These are phyloP conservation scores for Alexandromys oeconomus DNA, from an alignment of 2,797 vertebrate genomes.

Conservation along the genomic window DNA sequence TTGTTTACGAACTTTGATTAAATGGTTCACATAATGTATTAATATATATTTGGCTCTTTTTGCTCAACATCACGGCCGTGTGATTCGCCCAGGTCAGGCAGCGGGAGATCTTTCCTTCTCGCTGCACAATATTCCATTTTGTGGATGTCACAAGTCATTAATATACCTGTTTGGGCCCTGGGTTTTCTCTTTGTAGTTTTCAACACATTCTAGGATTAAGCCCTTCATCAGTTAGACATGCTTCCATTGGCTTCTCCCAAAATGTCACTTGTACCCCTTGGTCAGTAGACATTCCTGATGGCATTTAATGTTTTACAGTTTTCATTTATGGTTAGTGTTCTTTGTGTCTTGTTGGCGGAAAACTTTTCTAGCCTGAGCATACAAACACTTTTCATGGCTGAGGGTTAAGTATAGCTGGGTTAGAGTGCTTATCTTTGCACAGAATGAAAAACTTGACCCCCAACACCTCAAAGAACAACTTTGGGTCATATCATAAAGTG, in stretches of 20 bases:
- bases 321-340: slow-evolving; percentile 51
- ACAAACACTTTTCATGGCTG: neutral
- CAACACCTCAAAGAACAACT: neutral
- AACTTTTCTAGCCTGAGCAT: slow-evolving; percentile 26
- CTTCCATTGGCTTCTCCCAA: slow-evolving; percentile 53
- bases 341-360: slow-evolving; percentile 49
- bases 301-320: slow-evolving; percentile 31
- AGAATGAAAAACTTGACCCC: neutral
- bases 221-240: slow-evolving; percentile 14
- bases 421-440: neutral
- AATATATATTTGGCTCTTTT: neutral
- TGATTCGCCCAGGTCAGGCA: neutral
- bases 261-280: slow-evolving; percentile 34
- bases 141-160: slow-evolving; percentile 37
- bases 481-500: neutral
- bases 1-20: slow-evolving; percentile 17
- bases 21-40: neutral
- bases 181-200: slow-evolving; percentile 40
- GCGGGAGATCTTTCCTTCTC: slow-evolving; percentile 11
- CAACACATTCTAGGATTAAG: slow-evolving; percentile 42
- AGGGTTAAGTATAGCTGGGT: neutral
- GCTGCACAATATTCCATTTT: slow-evolving; percentile 31
- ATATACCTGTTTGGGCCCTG: neutral
- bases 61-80: neutral
- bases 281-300: slow-evolving; percentile 47